These are phyloP conservation scores for Asarcornis scutulata DNA, from an alignment of 2,113 vertebrate genomes.

Conservation along the genomic window DNA sequence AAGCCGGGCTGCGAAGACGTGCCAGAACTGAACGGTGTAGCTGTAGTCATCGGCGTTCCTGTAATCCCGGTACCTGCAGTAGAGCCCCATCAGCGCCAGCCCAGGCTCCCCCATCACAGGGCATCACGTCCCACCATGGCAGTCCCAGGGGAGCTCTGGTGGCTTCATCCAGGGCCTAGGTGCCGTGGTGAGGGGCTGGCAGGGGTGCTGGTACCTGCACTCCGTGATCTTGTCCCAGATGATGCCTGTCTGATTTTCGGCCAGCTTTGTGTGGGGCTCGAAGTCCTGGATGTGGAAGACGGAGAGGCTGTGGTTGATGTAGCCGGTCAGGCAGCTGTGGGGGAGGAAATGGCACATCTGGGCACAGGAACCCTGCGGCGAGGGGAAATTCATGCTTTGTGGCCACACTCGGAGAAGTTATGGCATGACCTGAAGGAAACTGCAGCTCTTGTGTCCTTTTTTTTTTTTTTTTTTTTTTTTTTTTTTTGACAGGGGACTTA, in stretches of 20 bases:
- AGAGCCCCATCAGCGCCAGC: rapidly evolving
- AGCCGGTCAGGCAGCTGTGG: conserved; percentile 87
- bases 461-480: no score
- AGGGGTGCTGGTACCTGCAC: conserved; percentile 82
- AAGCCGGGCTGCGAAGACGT: conserved; percentile 87
- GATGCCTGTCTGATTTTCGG: rapidly evolving
- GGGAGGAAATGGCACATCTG: background rate
- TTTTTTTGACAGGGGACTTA: background rate
- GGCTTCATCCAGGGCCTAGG: background rate
- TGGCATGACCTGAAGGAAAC: background rate
- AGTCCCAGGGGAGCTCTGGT: rapidly evolving
- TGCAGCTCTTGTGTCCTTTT: background rate
- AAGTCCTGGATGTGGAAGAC: conserved; percentile 80
- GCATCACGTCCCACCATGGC: rapidly evolving
- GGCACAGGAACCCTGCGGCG: rapidly evolving
- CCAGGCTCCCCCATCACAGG: rapidly evolving
- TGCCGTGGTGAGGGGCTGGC: background rate
- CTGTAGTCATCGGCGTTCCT: conserved; percentile 76
- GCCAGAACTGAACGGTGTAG: conserved; percentile 86
- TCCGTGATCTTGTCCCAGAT: conserved; percentile 45
- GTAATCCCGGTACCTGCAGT: conserved; percentile 90
- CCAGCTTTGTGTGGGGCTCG: background rate
- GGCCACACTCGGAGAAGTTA: rapidly evolving
- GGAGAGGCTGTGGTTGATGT: conserved; percentile 89
- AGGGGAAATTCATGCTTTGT: background rate